Base-by-base conservation (phyloP, 2,113 vertebrate species). In the Pteruthius melanotis region DNA sequence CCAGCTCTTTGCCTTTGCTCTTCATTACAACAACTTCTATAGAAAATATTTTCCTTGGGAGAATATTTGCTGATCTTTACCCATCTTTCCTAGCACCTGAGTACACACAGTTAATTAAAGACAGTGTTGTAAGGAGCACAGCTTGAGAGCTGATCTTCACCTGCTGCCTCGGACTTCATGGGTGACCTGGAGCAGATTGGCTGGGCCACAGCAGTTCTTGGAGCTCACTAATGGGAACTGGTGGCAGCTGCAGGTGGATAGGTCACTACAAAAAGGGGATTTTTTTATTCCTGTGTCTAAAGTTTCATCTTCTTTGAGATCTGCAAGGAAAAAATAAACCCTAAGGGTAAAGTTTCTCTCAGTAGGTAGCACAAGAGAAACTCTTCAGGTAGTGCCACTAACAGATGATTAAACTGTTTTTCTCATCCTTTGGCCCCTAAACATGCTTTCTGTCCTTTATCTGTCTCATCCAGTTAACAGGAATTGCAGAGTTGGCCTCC, bases 1-100 rank as follows among this genome's bases (percentile, higher is more conserved):
- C 85, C 3, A 1, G 2, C 35, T 26, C 72, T 70, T 92, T 45
- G 37, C 68, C 83, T 83, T 90, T 3, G 0, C 18, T 79, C 75
- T 92, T 75, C 26, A 66, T 89, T 89, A 40, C 68, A 87, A 7
- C 56, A 80, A 77, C 44, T 83, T 70, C 79, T 70, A 30, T 40
- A 40, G 80, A 75, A 94, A 96, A 97, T 96, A 96, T 89, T 97
- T 95, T 92, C 72, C 65, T 96, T 96, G 93, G 96, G 68, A 96
- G 69, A 68, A 53, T 33, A 35, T 60, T 83, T 95, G 85, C 95
- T 96, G 90, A 88, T 96, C 83, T 90, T 52, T 19, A 64, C 86
- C 56, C 92, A 75, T 95, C 92, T 95, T 69, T 89, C 37, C 3
- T 15, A 93, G 83, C 93, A 96, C 92, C 92, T 96, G 95, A 88